Base-by-base conservation (phyloP, 2,797 vertebrate species). In the Tapirus indicus region DNA sequence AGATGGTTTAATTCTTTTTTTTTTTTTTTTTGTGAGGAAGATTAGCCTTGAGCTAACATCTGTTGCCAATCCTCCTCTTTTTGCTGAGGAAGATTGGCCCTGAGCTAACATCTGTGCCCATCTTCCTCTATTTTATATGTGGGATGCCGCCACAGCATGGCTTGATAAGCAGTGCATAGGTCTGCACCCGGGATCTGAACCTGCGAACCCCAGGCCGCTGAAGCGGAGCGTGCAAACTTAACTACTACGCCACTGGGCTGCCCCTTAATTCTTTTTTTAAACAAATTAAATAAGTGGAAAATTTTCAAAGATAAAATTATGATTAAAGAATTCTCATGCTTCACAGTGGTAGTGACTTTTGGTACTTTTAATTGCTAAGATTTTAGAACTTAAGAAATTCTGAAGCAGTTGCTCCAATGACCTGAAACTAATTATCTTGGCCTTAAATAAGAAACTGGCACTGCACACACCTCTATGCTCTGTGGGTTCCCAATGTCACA, bases 231-330 rank as follows among this genome's bases (percentile, higher is more conserved):
- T 38, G 38, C 38, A 38, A 38, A 38, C 38, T 38, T 38, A 38
- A 38, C 38, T 38, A 38, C 38, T 38, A 38, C 4, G 38, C 38
- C 38, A 38, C 38, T 38, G 38, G 38, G 38, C 38, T 4, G 38
- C 38, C 38, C 38, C 38, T 60, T 84, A 29, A 75, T 82, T 91
- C 13, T 60, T 77, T 58, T 41, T 72, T n/a, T 2, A 18, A 66
- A 80, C 79, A 41, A 92, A 38, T 5, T 72, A 91, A 74, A 6
- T 72, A 72, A 56, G 38, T 38, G 10, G 66, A 74, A 83, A 72
- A 6, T 32, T 87, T 87, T 60, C 62, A 84, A 60, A 84, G 58
- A 75, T 32, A 92, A 96, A 85, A 92, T 62, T 56, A 72, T 62
- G n/a, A 20, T 89, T 88, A 72, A 54, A 21, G 60, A 87, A 44